Evolutionary conservation across 2,888 invertebrate species (phyloP), one percentile per base, ranked within the genome.

Genomic region (Cephus rjabovi): DNA sequence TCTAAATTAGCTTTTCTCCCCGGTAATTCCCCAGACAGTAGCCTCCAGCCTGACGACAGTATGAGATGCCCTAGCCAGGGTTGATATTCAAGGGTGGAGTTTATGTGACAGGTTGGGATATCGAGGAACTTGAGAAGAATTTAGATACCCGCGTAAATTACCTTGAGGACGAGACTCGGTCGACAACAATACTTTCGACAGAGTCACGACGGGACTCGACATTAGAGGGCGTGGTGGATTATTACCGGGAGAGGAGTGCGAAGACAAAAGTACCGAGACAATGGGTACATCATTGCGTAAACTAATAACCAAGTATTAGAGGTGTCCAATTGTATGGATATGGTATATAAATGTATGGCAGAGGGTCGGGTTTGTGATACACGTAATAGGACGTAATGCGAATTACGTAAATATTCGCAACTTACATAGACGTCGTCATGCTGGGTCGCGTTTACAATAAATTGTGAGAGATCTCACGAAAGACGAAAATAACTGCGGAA

Each of bases 271-370:
- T 74, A 15, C 37, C 23, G 6, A n/a, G 35, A 74, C 74, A 74
- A 74, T 74, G 74, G 74, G 30, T 37, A 34, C 23, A n/a, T 15
- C 35, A 12, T 74, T 74, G 34, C 35, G 74, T 30, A 74, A 74
- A 74, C 3, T 74, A 74, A 74, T 74, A 30, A 74, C 33, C 34
- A 30, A 34, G 30, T 4, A 71, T 71, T 71, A 30, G 34, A 33
- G 3, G 71, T 34, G 31, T 31, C 30, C 71, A 34, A 71, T 30
- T 34, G 71, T 30, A 71, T 71, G 33, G 30, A 56, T 56, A 23
- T 56, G 15, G 56, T 23, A 56, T 23, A 56, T 56, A 56, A 56
- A 23, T 23, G 4, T 23, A 23, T 23, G 23, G 23, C 56, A 9
- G 23, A 23, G 9, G 9, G 1, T 23, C 9, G 23, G 56, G 2